phyloP scores from a whole-genome alignment of 2,797 vertebrate species.

The Morelia viridis region DNA sequence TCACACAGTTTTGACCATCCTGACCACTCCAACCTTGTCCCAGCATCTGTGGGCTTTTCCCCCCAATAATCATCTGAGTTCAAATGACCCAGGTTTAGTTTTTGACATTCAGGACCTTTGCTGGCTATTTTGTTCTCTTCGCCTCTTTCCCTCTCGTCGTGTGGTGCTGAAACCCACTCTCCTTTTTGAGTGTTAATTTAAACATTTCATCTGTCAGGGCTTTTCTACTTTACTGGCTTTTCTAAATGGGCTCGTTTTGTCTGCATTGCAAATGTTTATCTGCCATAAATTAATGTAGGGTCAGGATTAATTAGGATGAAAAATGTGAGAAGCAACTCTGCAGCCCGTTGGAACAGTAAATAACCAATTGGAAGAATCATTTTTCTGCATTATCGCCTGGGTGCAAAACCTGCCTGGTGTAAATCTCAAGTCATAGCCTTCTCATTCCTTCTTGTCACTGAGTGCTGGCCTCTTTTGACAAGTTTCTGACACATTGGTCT shows the following conservation, averaged over 20 bases:
- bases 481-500: conserved; percentile 68
- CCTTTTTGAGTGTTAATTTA: not conserved
- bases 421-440: conserved; percentile 48
- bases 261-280: conserved; percentile 64
- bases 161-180: conserved; percentile 14
- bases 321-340: conserved; percentile 47
- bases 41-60: no score
- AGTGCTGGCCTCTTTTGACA: conserved; percentile 57
- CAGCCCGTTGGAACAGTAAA: conserved; percentile 44
- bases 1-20: not conserved
- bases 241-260: conserved; percentile 55
- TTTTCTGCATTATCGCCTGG: conserved; percentile 27
- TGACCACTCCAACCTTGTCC: not conserved
- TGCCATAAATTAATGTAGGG: conserved; percentile 54
- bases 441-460: conserved; percentile 59
- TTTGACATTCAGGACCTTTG: conserved; percentile 48
- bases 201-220: not conserved
- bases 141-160: not conserved
- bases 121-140: conserved; percentile 56
- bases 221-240: conserved; percentile 51
- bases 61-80: conserved; percentile 28
- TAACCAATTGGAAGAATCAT: conserved; percentile 51
- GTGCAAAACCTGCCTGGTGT: conserved; percentile 22
- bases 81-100: conserved; percentile 59
- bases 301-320: conserved; percentile 63